Evolutionary conservation across 2,888 invertebrate species (phyloP).

Genomic region (Apamea sordens): DNA sequence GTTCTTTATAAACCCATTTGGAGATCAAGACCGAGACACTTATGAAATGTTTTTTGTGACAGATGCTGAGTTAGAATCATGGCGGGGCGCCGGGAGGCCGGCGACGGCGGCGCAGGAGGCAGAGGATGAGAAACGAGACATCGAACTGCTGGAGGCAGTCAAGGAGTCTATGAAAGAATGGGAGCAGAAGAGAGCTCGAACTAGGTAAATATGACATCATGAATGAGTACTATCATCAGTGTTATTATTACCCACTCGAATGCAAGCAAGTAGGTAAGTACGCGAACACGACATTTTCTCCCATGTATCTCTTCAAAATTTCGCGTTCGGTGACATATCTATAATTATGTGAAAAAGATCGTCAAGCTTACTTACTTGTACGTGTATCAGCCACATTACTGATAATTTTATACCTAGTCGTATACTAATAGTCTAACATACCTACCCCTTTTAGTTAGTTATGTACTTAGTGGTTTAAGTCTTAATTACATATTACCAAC

Average conservation of each 20-base stretch:
- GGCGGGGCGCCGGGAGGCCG: slow-evolving; percentile 87
- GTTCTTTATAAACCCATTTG: neutral
- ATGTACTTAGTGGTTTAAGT: too few relatives aligned
- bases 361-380: too few relatives aligned
- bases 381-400: neutral
- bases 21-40: neutral
- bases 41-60: slow-evolving; percentile 19
- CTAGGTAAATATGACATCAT: slow-evolving; percentile 80
- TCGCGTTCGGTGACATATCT: neutral
- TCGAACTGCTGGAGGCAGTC: slow-evolving; percentile 93
- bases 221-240: too few relatives aligned
- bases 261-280: neutral
- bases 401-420: neutral
- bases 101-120: slow-evolving; percentile 91
- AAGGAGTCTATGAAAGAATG: slow-evolving; percentile 93
- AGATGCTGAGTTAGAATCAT: slow-evolving; percentile 88
- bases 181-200: slow-evolving; percentile 90
- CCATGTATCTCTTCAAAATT: too few relatives aligned
- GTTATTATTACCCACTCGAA: too few relatives aligned
- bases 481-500: too few relatives aligned
- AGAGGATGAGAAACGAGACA: slow-evolving; percentile 93
- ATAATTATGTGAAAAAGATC: neutral
- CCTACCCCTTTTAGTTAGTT: neutral
- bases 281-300: neutral
- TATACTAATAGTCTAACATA: neutral